Base-by-base conservation (phyloP, 2,113 vertebrate genomes). In the Cichladusa arquata region DNA sequence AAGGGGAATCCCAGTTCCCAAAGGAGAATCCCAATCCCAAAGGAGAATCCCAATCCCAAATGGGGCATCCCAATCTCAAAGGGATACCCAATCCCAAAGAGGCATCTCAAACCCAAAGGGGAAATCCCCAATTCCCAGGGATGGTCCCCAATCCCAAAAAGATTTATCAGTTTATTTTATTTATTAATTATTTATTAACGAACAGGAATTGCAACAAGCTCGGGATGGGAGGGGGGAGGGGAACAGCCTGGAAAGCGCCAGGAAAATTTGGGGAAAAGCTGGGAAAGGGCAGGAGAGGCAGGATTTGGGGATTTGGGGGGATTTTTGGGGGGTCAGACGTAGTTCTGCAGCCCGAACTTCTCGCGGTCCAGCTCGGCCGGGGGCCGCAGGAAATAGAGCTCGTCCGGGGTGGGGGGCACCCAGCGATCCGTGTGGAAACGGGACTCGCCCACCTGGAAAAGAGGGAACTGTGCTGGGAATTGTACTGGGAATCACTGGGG, bases 401-500 rank as follows among this genome's bases (percentile, higher is more conserved):
- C 99, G 0, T 98, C 97, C 8, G 79, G 1, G 2, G 91, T 11
- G 0, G 99, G 99, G 7, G 95, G 6, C 2, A 98, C 97, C 99
- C 99, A 99, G 95, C 99, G 99, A 0, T 98, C 98, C 6, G 99
- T 99, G 97, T 99, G 97, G 97, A 97, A 99, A 33, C 97, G 25
- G 1, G 96, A 98, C 72, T 99, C 98, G 0, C 99, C 99, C 4
- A 99, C 99, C 99, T 99, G 96, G 20, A 19, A 22, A 7, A 2
- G 10, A 11, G 33, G 33, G 47, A 48, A 40, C 13, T 40, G 38
- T 40, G 38, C 38, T 40, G 38, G 38, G 38, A 14, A 40, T 13
- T 40, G 38, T 40, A 12, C 38, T 40, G 38, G 9, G 7, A 18
- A 5, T 38, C 11, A 38, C 9, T 4, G n/a, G 58, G 24, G 8